Conservation (phyloP, 2,797 vertebrate genomes). For the Dryobates pubescens region DNA sequence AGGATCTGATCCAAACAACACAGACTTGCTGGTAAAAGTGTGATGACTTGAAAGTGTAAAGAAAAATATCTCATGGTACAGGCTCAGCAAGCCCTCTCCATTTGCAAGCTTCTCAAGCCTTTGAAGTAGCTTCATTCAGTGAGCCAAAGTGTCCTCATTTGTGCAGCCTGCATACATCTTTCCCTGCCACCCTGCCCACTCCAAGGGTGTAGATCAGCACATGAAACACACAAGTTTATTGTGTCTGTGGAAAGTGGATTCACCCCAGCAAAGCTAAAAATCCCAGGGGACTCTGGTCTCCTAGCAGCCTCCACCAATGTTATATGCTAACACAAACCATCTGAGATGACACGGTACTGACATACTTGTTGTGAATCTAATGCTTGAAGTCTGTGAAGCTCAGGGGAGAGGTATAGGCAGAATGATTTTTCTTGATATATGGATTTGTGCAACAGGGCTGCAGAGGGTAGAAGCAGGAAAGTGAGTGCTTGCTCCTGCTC, state of each 20-base stretch:
- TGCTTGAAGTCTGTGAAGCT: neutral
- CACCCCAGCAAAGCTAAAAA: neutral
- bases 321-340: neutral
- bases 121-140: neutral
- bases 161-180: neutral
- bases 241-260: neutral
- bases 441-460: neutral
- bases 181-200: neutral
- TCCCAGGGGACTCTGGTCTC: rapidly evolving
- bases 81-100: neutral
- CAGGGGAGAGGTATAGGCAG: neutral
- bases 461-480: neutral
- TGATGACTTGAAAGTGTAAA: neutral
- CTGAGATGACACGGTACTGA: neutral
- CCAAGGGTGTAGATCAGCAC: neutral
- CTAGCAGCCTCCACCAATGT: rapidly evolving
- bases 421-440: neutral
- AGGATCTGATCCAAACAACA: neutral
- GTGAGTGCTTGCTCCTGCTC: neutral
- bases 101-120: neutral
- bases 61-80: neutral
- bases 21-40: neutral
- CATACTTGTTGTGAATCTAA: too few species aligned
- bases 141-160: neutral
- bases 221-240: neutral